Conservation (phyloP, 2,888 invertebrate genomes). For the Sacculina carcini region DNA sequence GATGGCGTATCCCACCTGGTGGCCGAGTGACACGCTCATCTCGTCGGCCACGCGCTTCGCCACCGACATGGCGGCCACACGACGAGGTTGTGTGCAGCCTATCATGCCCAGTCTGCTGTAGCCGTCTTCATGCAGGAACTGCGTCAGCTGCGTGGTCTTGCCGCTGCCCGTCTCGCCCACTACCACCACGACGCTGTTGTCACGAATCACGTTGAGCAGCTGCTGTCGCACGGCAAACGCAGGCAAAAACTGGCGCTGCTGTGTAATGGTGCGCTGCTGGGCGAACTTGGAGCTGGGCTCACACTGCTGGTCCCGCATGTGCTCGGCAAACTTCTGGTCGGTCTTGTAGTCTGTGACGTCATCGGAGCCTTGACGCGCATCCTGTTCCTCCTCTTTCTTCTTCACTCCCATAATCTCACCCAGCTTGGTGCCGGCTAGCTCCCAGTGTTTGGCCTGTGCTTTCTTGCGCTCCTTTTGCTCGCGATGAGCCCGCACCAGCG, state of each 20-base stretch:
- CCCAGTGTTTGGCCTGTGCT: constrained; percentile 98
- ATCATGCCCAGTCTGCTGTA: constrained; percentile 65
- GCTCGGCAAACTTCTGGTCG: constrained; percentile 88
- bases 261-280: constrained; percentile 47
- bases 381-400: constrained; percentile 37
- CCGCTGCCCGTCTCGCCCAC: constrained; percentile 87
- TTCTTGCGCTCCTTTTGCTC: constrained; percentile 91
- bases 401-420: constrained; percentile 77
- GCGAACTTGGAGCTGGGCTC: constrained; percentile 58
- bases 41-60: constrained; percentile 97
- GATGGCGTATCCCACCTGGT: constrained; percentile 94
- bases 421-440: constrained; percentile 62
- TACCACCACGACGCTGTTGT: constrained; percentile 81
- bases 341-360: constrained; percentile 63
- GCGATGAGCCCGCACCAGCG: constrained; percentile 60
- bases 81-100: constrained; percentile 89
- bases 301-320: constrained; percentile 44
- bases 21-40: constrained; percentile 64
- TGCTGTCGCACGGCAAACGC: constrained; percentile 88
- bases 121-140: constrained; percentile 91
- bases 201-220: constrained; percentile 61
- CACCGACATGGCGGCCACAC: constrained; percentile 98
- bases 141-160: constrained; percentile 92
- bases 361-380: constrained; percentile 30
- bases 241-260: constrained; percentile 75